Conservation (phyloP, 2,888 invertebrate genomes). For the Drosophila suboccidentalis region DNA sequence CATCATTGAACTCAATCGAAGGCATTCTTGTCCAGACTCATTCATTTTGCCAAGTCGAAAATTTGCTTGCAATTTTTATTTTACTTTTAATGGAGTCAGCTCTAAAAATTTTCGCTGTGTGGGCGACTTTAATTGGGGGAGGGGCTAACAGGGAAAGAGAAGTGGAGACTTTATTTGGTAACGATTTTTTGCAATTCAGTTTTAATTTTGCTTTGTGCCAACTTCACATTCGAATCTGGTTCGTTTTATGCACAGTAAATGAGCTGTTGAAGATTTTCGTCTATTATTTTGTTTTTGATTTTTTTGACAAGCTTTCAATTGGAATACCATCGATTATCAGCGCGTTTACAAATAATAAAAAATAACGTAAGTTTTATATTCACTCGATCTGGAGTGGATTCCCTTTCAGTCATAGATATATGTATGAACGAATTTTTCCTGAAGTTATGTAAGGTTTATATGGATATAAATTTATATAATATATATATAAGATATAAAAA, state of each 20-base stretch:
- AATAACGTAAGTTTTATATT: too few relatives aligned
- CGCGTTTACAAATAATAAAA: not conserved
- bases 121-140: constrained; percentile 42
- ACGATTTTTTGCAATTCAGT: constrained; percentile 65
- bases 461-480: too few relatives aligned
- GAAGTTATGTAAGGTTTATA: too few relatives aligned
- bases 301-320: not conserved
- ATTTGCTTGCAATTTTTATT: constrained; percentile 67
- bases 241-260: not conserved
- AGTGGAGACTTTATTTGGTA: constrained; percentile 39
- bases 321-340: not conserved
- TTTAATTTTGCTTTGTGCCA: constrained; percentile 59
- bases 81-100: constrained; percentile 76
- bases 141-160: not conserved
- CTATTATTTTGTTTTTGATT: too few relatives aligned
- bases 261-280: not conserved
- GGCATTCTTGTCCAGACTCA: constrained; percentile 66
- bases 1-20: constrained; percentile 73
- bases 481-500: too few relatives aligned
- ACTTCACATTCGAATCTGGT: constrained; percentile 38
- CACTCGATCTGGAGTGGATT: too few relatives aligned
- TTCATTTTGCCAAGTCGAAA: constrained; percentile 69
- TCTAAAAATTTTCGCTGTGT: constrained; percentile 68
- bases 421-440: too few relatives aligned
- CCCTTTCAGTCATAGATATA: too few relatives aligned